Conservation (phyloP, 2,797 vertebrate genomes). For the Characodon lateralis region DNA sequence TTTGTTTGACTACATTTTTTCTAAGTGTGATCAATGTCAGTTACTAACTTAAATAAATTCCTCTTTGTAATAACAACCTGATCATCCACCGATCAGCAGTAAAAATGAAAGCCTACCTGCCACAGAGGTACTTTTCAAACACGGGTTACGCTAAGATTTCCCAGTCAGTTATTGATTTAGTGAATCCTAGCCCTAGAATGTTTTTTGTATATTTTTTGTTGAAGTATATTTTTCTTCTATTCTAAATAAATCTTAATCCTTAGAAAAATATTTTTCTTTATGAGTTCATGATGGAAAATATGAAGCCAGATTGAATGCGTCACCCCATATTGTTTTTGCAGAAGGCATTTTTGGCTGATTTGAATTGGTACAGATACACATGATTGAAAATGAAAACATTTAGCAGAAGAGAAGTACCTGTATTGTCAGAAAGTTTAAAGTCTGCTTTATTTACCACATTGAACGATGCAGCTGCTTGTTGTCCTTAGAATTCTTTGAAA, state of each 20-base stretch:
- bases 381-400: conserved; percentile 14
- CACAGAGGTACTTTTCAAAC: too few relatives aligned
- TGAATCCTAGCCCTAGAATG: not conserved
- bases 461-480: conserved; percentile 28
- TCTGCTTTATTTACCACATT: conserved; percentile 21
- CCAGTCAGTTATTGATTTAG: not conserved
- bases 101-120: too few relatives aligned
- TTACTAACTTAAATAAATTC: too few relatives aligned
- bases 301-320: not conserved
- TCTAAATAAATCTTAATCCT: not conserved
- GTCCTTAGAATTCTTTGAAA: conserved; percentile 49
- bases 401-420: conserved; percentile 6
- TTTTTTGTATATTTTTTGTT: not conserved
- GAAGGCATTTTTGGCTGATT: conserved; percentile 8
- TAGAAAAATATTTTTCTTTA: not conserved
- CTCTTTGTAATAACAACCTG: too few relatives aligned
- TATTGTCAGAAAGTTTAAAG: conserved; percentile 19
- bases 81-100: too few relatives aligned
- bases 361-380: not conserved
- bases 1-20: too few relatives aligned
- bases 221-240: not conserved
- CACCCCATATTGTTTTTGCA: conserved; percentile 6
- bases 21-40: too few relatives aligned
- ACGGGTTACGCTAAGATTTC: not conserved
- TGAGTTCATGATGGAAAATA: not conserved